Evolutionary conservation across 2,797 vertebrate species (phyloP).

Genomic region (Brachyrhaphis roseni): DNA sequence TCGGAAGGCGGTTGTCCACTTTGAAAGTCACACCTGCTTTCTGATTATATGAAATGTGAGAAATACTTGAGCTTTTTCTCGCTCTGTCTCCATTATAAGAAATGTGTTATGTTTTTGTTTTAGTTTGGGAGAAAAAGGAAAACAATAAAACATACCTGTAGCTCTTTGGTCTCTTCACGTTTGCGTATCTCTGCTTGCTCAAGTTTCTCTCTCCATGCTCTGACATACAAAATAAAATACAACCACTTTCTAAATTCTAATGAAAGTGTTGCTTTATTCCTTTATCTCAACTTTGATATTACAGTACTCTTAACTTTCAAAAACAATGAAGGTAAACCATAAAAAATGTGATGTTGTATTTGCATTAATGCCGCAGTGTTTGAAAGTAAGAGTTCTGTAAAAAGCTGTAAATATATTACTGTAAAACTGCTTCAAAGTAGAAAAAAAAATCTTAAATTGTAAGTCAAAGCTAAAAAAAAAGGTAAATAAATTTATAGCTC

Average conservation of each 20-base stretch:
- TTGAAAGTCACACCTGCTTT: conserved; percentile 93
- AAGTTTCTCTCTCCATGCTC: conserved; percentile 92
- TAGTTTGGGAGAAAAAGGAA: background rate
- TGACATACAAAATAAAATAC: conserved; percentile 48
- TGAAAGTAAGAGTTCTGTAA: background rate
- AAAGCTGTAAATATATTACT: background rate
- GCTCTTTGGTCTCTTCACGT: conserved; percentile 88
- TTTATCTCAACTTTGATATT: background rate
- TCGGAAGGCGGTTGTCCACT: conserved; percentile 92
- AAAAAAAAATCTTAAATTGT: background rate
- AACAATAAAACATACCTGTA: conserved; percentile 83
- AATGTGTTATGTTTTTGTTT: background rate
- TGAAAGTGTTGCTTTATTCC: background rate
- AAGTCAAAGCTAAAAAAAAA: background rate
- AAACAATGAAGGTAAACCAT: background rate
- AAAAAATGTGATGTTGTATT: background rate
- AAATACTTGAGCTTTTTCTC: background rate
- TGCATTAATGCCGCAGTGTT: background rate
- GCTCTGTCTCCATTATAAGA: background rate
- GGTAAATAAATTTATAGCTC: too few relatives aligned
- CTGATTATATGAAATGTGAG: conserved; percentile 67
- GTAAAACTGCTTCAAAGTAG: background rate
- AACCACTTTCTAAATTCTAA: background rate
- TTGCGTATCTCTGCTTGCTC: conserved; percentile 93
- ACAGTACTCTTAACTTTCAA: background rate